A percentile compares a stretch with the other conserved stretches of the same genome.
Conservation (phyloP, 1,140 invertebrate genomes). For the Oppia nitens region DNA sequence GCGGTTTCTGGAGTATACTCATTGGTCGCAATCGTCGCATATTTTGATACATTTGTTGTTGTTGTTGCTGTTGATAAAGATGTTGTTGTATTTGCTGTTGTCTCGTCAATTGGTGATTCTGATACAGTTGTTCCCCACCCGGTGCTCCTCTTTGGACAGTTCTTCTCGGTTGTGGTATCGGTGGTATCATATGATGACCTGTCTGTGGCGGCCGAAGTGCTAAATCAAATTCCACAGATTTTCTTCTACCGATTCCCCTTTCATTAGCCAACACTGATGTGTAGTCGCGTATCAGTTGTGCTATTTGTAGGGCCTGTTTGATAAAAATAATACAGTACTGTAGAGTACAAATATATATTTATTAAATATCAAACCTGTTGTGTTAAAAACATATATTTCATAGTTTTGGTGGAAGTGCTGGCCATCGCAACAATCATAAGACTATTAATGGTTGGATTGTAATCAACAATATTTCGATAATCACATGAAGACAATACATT, state of each 20-base stretch:
- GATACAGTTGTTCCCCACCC: slow-evolving; percentile 10
- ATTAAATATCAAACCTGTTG: slow-evolving; percentile 44
- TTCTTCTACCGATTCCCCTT: slow-evolving; percentile 12
- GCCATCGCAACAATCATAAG: slow-evolving; percentile 55
- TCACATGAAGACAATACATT: slow-evolving; percentile 75
- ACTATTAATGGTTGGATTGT: slow-evolving; percentile 69
- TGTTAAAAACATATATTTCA: slow-evolving; percentile 72
- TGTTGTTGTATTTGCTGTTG: slow-evolving; percentile 10
- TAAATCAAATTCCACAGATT: slow-evolving; percentile 19
- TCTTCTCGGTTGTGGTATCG: not conserved
- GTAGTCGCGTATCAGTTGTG: slow-evolving; percentile 79
- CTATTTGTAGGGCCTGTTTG: slow-evolving; percentile 73
- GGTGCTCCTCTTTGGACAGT: not conserved
- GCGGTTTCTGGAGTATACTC: slow-evolving; percentile 20
- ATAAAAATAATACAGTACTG: slow-evolving; percentile 11
- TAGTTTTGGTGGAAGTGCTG: slow-evolving; percentile 55
- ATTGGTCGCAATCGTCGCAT: slow-evolving; percentile 17
- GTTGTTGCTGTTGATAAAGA: not conserved
- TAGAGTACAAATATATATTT: slow-evolving; percentile 4
- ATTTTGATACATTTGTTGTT: slow-evolving; percentile 3
- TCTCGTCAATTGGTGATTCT: slow-evolving; percentile 10
- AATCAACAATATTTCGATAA: slow-evolving; percentile 65
- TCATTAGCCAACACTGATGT: slow-evolving; percentile 20
- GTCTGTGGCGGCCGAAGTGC: not conserved
- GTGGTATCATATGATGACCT: not conserved